phyloP scores from a whole-genome alignment of 2,113 vertebrate species.

The Melanerpes aurifrons region DNA sequence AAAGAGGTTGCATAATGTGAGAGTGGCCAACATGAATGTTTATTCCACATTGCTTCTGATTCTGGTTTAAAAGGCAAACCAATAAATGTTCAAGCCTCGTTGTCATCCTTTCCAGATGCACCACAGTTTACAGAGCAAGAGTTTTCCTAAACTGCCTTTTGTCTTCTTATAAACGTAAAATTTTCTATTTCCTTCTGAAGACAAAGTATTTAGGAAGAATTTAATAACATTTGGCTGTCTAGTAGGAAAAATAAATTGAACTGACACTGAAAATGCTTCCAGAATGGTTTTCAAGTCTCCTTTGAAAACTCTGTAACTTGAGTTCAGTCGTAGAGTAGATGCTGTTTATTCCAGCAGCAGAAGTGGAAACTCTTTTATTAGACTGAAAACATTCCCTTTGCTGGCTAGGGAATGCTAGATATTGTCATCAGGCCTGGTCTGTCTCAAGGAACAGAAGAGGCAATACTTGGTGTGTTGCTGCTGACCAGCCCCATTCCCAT shows the following conservation, averaged over 20 bases:
- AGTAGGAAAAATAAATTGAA: slow-evolving; percentile 7
- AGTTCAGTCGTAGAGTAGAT: not conserved
- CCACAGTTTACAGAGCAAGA: not conserved
- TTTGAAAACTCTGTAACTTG: not conserved
- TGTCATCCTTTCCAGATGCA: slow-evolving; percentile 16
- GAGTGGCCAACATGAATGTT: not conserved
- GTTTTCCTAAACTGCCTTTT: not conserved
- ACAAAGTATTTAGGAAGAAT: not conserved
- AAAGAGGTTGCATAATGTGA: not conserved
- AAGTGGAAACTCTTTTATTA: not conserved
- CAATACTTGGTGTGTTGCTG: not conserved
- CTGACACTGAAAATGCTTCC: slow-evolving; percentile 3
- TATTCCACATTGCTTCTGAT: not conserved
- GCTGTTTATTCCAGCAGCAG: not conserved
- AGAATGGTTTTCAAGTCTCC: not conserved
- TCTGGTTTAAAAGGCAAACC: not conserved
- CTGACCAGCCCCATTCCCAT: not conserved
- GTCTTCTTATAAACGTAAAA: not conserved
- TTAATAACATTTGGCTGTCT: not conserved
- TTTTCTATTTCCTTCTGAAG: not conserved
- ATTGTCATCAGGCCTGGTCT: not conserved
- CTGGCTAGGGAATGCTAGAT: not conserved
- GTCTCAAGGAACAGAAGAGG: not conserved
- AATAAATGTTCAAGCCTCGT: not conserved
- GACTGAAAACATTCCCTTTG: not conserved